Base-by-base conservation (phyloP, 2,888 invertebrate genomes). In the Hemistola chrysoprasaria region DNA sequence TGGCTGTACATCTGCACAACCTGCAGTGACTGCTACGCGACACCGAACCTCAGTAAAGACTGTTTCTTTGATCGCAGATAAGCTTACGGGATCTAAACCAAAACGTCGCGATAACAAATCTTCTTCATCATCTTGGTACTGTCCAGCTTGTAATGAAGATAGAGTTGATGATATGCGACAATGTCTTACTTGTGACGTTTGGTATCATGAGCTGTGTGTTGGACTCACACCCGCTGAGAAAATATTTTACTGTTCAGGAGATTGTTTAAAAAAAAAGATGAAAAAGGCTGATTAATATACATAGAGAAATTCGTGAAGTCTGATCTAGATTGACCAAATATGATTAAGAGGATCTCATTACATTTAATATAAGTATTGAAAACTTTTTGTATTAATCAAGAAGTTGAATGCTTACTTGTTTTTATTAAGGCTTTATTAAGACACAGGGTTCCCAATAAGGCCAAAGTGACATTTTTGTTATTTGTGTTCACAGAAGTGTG, bases 161-260 rank as follows among this genome's bases (percentile, higher is more conserved):
- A 34, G 49, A 51, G 41, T 50, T 47, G 51, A 51, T 41, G 51
- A 53, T 42, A 53, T 48, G 48, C 47, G 48, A 44, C 46, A 48
- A 42, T 47, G 44, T 54, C 44, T 52, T 45, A 28, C 37, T 47
- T 49, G 53, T 49, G 45, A 39, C 33, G 47, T 50, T 40, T 56
- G 51, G 49, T 51, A 54, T 47, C 49, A 54, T 44, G 49, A 51
- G 49, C 11, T 47, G 50, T 50, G 46, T 47, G 42, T 54, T 50
- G 49, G 49, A 42, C 43, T 50, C 40, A 55, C n/a, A n/a, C n/a
- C n/a, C n/a, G n/a, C n/a, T n/a, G n/a, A n/a, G n/a, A n/a, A n/a
- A n/a, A n/a, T n/a, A n/a, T n/a, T n/a, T n/a, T n/a, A n/a, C n/a
- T n/a, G n/a, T n/a, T n/a, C n/a, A n/a, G n/a, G n/a, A n/a, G n/a